Conservation (phyloP, 1,140 invertebrate species). For the Bombus soroeensis region DNA sequence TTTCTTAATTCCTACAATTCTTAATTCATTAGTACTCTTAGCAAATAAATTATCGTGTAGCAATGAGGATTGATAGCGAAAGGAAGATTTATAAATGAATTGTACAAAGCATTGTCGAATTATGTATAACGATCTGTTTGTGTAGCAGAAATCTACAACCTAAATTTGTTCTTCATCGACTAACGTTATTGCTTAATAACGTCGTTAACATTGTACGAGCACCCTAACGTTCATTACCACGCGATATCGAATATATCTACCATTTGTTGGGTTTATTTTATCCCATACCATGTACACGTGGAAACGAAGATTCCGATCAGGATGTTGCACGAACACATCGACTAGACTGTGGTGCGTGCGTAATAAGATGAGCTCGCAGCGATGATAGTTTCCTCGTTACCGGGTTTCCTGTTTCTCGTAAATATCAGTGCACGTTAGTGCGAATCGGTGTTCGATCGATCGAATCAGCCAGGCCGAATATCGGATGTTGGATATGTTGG, state of each 20-base stretch:
- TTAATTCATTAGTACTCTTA: no score
- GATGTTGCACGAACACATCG: not conserved
- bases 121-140: no score
- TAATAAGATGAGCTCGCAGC: not conserved
- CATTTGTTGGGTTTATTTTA: not conserved
- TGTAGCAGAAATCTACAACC: no score
- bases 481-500: conserved; percentile 28
- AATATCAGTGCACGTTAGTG: not conserved
- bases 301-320: conserved; percentile 7
- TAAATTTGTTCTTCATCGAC: not conserved
- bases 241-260: not conserved
- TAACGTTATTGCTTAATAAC: not conserved
- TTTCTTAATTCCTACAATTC: no score
- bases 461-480: not conserved
- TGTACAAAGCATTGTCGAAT: no score
- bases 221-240: not conserved
- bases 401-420: not conserved
- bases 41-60: no score
- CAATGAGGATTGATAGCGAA: no score
- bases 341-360: not conserved
- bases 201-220: not conserved
- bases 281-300: no score
- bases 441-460: not conserved
- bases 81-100: no score
- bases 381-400: not conserved